Evolutionary conservation across 1,140 invertebrate species (phyloP).

Genomic region (Saccostrea glomerata): DNA sequence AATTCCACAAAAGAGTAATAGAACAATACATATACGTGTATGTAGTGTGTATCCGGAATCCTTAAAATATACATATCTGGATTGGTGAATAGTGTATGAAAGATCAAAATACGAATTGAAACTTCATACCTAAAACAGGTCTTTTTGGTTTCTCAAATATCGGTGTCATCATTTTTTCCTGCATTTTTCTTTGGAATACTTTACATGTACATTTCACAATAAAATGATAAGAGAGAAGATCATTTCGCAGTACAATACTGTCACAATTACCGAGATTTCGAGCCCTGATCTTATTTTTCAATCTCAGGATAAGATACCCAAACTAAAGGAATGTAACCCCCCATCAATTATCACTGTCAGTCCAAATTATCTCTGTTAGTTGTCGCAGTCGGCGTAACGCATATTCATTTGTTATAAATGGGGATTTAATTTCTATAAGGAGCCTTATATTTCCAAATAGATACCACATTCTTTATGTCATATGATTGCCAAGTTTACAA

Average conservation of each 20-base stretch:
- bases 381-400: neutral
- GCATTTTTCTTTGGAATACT: neutral
- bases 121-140: no score
- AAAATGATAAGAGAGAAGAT: neutral
- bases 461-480: neutral
- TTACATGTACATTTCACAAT: constrained; percentile 9
- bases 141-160: neutral
- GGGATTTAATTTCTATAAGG: neutral
- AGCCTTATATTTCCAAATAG: neutral
- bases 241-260: neutral
- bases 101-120: no score
- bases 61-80: no score
- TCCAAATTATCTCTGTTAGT: neutral
- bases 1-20: no score
- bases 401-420: neutral
- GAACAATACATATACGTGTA: no score
- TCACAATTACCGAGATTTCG: neutral
- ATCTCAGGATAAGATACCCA: neutral
- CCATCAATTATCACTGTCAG: neutral
- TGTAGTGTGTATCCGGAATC: no score
- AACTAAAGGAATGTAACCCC: neutral
- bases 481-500: neutral
- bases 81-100: no score
- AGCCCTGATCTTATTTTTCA: neutral
- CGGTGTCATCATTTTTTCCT: neutral